Conservation (phyloP, 2,888 invertebrate genomes). For the Agriopis leucophaearia region DNA sequence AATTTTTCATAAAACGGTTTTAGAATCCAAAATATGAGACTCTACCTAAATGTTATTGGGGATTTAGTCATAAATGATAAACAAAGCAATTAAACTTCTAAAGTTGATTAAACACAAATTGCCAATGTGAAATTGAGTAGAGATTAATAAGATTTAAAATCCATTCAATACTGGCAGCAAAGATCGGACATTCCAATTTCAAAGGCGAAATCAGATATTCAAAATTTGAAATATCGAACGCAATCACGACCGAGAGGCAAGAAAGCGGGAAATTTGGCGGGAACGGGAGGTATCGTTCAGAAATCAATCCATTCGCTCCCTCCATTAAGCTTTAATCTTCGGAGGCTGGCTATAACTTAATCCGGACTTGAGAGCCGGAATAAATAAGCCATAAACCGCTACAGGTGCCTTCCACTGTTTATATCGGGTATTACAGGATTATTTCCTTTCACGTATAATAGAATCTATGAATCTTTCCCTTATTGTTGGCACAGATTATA, state of each 20-base stretch:
- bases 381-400: constrained; percentile 85
- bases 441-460: constrained; percentile 38
- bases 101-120: constrained; percentile 5
- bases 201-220: constrained; percentile 58
- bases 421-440: constrained; percentile 67
- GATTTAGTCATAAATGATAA: neutral
- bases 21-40: no score
- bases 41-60: neutral
- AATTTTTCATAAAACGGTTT: no score
- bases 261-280: constrained; percentile 58
- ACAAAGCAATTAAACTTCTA: constrained; percentile 3
- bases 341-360: constrained; percentile 84
- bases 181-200: constrained; percentile 45
- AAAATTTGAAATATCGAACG: constrained; percentile 45
- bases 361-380: constrained; percentile 80
- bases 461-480: constrained; percentile 35
- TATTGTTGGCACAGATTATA: constrained; percentile 20
- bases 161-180: constrained; percentile 43
- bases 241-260: constrained; percentile 33
- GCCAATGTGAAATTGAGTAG: constrained; percentile 18
- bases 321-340: constrained; percentile 84
- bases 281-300: constrained; percentile 73
- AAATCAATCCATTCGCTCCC: constrained; percentile 82
- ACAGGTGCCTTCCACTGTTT: constrained; percentile 77
- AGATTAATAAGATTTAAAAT: constrained; percentile 27